Evolutionary conservation across 2,888 invertebrate species (phyloP).

Genomic region (Erebia epiphron): DNA sequence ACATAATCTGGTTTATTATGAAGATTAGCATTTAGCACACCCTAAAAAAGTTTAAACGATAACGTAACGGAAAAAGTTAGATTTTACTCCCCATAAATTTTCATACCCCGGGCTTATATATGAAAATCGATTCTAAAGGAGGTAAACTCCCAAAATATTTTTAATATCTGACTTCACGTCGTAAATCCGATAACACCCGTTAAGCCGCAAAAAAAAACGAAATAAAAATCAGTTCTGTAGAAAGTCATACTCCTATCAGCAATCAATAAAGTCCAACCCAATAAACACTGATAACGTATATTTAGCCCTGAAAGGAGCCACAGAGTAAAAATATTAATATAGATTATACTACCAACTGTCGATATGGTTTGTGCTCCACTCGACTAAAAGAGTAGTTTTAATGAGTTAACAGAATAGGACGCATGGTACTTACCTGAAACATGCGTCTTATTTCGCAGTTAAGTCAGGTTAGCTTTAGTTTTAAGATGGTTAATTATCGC

Average conservation of each 20-base stretch:
- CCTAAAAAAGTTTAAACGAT: not conserved
- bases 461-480: too few species aligned
- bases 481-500: too few species aligned
- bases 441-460: too few species aligned
- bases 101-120: too few species aligned
- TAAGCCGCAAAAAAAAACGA: constrained; percentile 40
- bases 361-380: not conserved
- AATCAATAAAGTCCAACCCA: constrained; percentile 75
- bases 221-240: constrained; percentile 69
- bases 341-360: not conserved
- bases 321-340: constrained; percentile 44
- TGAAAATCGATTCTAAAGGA: too few species aligned
- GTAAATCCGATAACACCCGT: constrained; percentile 10
- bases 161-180: constrained; percentile 8
- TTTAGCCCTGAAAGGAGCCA: constrained; percentile 56
- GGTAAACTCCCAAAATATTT: too few species aligned
- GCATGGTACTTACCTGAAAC: too few species aligned
- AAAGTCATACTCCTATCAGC: constrained; percentile 64
- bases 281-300: constrained; percentile 59
- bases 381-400: not conserved
- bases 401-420: not conserved
- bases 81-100: too few species aligned
- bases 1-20: too few species aligned
- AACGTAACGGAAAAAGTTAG: too few species aligned
- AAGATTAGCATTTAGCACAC: not conserved